Conservation (phyloP, 2,113 vertebrate species). For the Clarias gariepinus region DNA sequence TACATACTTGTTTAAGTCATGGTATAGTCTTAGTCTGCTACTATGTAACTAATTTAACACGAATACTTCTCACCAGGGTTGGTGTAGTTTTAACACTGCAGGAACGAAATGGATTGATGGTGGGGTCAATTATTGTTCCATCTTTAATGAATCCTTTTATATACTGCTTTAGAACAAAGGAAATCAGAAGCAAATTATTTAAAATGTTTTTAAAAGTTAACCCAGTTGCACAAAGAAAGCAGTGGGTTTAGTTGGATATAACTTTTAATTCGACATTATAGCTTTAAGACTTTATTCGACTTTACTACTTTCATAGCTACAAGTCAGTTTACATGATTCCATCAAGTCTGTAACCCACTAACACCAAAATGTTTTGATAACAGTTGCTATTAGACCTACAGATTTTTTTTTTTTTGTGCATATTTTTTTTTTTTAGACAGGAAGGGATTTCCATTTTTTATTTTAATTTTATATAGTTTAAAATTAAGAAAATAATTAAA, state of each 20-base stretch:
- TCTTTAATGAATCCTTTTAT: conserved; percentile 58
- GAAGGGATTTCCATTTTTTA: no score
- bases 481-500: no score
- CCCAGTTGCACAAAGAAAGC: neutral
- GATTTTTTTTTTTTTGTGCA: no score
- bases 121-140: conserved; percentile 38
- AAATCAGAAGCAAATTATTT: conserved; percentile 42
- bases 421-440: no score
- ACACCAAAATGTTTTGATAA: no score
- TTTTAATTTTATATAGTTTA: no score
- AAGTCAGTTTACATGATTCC: no score
- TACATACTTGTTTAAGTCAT: conserved; percentile 54
- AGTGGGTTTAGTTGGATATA: neutral
- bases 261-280: no score
- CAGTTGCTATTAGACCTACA: no score
- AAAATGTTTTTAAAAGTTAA: conserved; percentile 13
- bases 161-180: conserved; percentile 50
- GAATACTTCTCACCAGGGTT: conserved; percentile 42
- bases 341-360: no score
- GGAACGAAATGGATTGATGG: conserved; percentile 31
- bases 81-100: conserved; percentile 51
- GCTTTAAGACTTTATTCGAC: no score
- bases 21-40: conserved; percentile 53
- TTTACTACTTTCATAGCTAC: no score
- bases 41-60: conserved; percentile 42